Conservation (phyloP, 2,797 vertebrate species). For the Pseudopleuronectes americanus region DNA sequence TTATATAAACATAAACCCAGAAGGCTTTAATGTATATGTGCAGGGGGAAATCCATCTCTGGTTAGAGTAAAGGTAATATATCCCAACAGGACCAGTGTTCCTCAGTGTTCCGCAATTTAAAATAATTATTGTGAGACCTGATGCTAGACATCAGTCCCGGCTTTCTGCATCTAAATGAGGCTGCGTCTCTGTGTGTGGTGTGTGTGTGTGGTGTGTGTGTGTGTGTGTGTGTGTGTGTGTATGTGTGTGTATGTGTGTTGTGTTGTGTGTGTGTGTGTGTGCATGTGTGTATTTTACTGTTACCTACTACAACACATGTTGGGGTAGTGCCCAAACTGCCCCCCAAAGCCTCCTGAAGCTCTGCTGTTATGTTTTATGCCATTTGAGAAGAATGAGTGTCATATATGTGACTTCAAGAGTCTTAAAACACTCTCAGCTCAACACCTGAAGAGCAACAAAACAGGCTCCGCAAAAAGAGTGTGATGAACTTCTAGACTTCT, state of each 20-base stretch:
- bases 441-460: conserved; percentile 11
- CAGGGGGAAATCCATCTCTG: conserved; percentile 91
- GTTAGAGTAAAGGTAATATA: conserved; percentile 94
- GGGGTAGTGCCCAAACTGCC: conserved; percentile 25
- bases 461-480: neutral
- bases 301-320: conserved; percentile 43
- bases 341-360: conserved; percentile 32
- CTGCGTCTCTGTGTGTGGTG: conserved; percentile 22
- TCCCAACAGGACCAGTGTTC: conserved; percentile 94
- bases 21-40: conserved; percentile 79
- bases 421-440: conserved; percentile 13
- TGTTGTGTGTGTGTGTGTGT: conserved; percentile 28
- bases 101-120: conserved; percentile 98
- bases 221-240: conserved; percentile 9
- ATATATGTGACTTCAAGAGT: conserved; percentile 10
- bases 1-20: conserved; percentile 36
- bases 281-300: conserved; percentile 35
- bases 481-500: neutral
- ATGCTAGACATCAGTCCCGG: conserved; percentile 92
- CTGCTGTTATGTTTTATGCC: conserved; percentile 29
- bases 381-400: conserved; percentile 9
- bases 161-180: conserved; percentile 93
- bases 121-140: conserved; percentile 98
- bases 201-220: conserved; percentile 29
- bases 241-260: neutral